Evolutionary conservation across 2,888 invertebrate species (phyloP), one percentile per base, ranked within the genome.

Genomic region (Chrysomela aeneicollis): DNA sequence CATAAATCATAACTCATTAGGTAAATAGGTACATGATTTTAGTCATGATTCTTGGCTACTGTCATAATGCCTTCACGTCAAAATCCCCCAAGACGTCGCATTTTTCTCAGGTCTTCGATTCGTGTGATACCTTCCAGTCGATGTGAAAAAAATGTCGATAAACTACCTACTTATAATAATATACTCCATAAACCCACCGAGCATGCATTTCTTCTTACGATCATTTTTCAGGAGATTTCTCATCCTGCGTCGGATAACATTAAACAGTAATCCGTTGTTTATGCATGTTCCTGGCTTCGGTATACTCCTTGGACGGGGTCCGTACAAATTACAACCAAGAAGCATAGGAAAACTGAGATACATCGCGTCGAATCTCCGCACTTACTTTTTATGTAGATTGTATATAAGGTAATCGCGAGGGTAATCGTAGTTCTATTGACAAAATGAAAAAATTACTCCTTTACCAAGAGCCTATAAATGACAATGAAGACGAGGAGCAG

Each of bases 261-360:
- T 68, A 65, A 68, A 63, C 63, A 59, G 63, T 68, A 65, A 68
- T 68, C 65, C 62, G 63, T 63, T 68, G 68, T 68, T 68, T 68
- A 68, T 68, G 63, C 65, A 68, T 61, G 61, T 37, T 68, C 59
- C 64, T 47, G 60, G 61, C 55, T 54, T 60, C 52, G 26, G 4
- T 64, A 52, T 60, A 62, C 54, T 60, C 47, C 53, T 63, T 18
- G 12, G 63, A 63, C 59, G 53, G 63, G 64, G 58, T 61, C 68
- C 60, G 53, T 61, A 61, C 54, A 61, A 35, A 42, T 61, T 50
- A 18, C 49, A 49, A 35, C 60, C 52, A 63, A 63, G 53, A 22
- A 59, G 59, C 19, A 59, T 53, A 42, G 51, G 53, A 50, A 37
- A 55, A 55, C 21, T 10, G 10, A 35, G 32, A 35, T 9, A 35